phyloP scores from a whole-genome alignment of 2,113 vertebrate species.

The Corydoras maculifer region DNA sequence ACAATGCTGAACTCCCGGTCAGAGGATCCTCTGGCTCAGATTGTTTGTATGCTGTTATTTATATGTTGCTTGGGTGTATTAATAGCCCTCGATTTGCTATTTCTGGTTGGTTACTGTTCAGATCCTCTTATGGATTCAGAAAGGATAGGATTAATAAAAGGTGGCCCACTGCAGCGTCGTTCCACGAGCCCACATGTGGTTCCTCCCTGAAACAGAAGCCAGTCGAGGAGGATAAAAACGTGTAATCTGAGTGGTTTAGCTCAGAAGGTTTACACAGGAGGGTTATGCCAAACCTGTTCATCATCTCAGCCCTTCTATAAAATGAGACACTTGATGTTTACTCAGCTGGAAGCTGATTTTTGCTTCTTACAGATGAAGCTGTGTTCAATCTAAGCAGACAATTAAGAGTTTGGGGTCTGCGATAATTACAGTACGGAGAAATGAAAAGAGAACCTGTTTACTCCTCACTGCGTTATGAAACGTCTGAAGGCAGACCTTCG shows the following conservation, averaged over 20 bases:
- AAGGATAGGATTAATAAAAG: conserved; percentile 27
- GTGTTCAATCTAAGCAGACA: not conserved
- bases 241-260: conserved; percentile 17
- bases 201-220: conserved; percentile 16
- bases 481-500: too few species aligned
- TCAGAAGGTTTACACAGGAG: not conserved
- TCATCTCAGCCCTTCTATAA: not conserved
- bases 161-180: conserved; percentile 10
- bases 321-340: not conserved
- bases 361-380: not conserved
- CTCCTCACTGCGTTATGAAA: too few species aligned
- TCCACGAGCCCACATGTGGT: conserved; percentile 19
- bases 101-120: not conserved
- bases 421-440: too few species aligned
- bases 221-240: conserved; percentile 15
- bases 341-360: not conserved
- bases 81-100: not conserved
- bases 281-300: not conserved
- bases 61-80: conserved; percentile 5
- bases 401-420: too few species aligned
- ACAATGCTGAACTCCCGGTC: not conserved
- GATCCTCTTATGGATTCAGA: conserved; percentile 26
- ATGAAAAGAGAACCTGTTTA: too few species aligned
- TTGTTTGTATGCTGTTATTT: conserved; percentile 2
- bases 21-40: not conserved